Percentiles rank a stretch among this genome's conserved stretches.
These are phyloP conservation scores for Rosalia funebris DNA, from an alignment of 2,888 invertebrate genomes.

Conservation along the genomic window DNA sequence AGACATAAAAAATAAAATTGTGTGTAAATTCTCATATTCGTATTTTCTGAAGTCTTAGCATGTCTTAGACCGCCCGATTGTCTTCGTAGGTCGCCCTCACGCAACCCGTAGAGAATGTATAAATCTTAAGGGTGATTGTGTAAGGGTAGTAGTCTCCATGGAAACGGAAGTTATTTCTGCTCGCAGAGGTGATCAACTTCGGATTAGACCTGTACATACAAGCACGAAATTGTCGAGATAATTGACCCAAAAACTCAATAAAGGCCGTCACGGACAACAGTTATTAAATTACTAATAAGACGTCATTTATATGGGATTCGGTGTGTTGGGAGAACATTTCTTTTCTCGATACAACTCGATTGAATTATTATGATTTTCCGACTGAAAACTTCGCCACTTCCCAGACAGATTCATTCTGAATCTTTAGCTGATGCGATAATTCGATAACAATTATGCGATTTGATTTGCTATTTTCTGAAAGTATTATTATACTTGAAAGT, in stretches of 20 bases:
- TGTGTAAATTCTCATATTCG: constrained; percentile 29
- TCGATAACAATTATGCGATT: too few species aligned
- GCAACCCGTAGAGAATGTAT: constrained; percentile 55
- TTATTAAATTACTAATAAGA: constrained; percentile 22
- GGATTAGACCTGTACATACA: constrained; percentile 41
- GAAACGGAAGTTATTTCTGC: constrained; percentile 45
- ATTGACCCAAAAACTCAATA: constrained; percentile 36
- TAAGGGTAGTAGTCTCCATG: constrained; percentile 55
- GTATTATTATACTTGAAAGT: too few species aligned
- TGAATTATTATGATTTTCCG: too few species aligned
- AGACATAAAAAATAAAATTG: constrained; percentile 31
- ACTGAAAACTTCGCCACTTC: too few species aligned
- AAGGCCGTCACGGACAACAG: constrained; percentile 22
- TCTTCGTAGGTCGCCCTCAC: constrained; percentile 42
- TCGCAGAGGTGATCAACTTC: constrained; percentile 36
- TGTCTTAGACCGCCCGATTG: constrained; percentile 34
- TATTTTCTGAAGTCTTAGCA: constrained; percentile 31
- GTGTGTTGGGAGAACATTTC: too few species aligned
- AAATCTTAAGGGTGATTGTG: constrained; percentile 57
- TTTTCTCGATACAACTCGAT: too few species aligned
- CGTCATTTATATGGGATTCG: neutral
- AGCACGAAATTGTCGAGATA: constrained; percentile 36
- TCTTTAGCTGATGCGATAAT: too few species aligned
- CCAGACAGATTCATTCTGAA: too few species aligned
- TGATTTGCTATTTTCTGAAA: too few species aligned